Evolutionary conservation across 2,797 vertebrate species (phyloP), one percentile per base, ranked within the genome.

Genomic region (Acrossocheilus wenchowensis): DNA sequence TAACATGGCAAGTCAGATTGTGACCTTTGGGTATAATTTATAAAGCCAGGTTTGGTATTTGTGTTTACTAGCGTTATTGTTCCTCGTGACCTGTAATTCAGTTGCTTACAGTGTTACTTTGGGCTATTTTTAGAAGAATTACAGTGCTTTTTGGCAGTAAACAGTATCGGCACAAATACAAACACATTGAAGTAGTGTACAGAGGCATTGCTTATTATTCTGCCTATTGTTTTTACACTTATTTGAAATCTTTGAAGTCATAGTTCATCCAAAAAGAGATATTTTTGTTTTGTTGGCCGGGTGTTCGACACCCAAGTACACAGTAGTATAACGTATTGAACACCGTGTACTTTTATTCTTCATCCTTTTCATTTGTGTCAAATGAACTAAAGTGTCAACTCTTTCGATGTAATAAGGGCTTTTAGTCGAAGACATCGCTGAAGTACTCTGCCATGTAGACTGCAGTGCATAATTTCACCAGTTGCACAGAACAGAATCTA

Each of bases 121-220:
- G 26, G 15, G 23, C 83, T 23, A 85, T 91, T 83, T 69, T 83
- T 86, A 74, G 78, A 17, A 73, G 57, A 60, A 79, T 82, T 88
- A 90, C 36, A 66, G 69, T 77, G 68, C 52, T 30, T 48, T 57
- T 41, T 48, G 81, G 84, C 50, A 34, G n/a, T 2, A 10, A 83
- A 83, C 39, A 0, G 7, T 48, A 23, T 36, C 43, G n/a, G 1
- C 52, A 62, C 41, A 41, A 82, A 60, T 68, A 60, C 81, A 23
- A 19, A 52, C 26, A 68, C 79, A 80, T 26, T 17, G 41, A 34
- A 23, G 11, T 34, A n/a, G 62, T 50, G 57, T 45, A 79, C 39
- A 41, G 60, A 80, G 26, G 39, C 23, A 2, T 64, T 30, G 23
- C 39, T 62, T 43, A 43, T 43, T 79, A 62, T 79, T 60, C 2